Conservation (phyloP, 2,888 invertebrate species). For the Eledone cirrhosa region DNA sequence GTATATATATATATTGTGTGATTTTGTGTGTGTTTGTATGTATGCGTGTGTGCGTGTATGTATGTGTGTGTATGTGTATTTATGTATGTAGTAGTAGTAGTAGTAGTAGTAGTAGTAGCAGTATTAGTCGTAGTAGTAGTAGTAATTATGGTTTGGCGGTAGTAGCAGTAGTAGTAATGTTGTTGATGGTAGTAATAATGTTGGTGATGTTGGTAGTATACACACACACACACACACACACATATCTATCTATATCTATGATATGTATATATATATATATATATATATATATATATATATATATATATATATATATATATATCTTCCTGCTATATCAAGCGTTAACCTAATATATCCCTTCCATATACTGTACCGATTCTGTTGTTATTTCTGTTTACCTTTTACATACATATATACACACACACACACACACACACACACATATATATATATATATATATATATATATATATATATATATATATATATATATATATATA, state of each 20-base stretch:
- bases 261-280: background rate
- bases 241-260: too few relatives aligned
- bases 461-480: background rate
- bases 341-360: too few relatives aligned
- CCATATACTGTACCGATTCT: too few relatives aligned
- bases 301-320: background rate
- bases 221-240: background rate
- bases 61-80: background rate
- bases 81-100: background rate
- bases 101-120: too few relatives aligned
- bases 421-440: background rate
- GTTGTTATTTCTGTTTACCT: too few relatives aligned
- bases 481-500: background rate
- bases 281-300: background rate
- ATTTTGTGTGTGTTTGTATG: background rate
- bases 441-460: background rate
- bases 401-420: too few relatives aligned
- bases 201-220: too few relatives aligned
- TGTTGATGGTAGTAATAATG: too few relatives aligned
- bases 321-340: too few relatives aligned
- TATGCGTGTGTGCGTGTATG: background rate
- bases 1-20: background rate
- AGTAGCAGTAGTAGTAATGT: too few relatives aligned
- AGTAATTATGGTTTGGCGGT: too few relatives aligned
- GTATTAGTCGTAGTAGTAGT: too few relatives aligned